Percentiles rank a stretch among this genome's conserved stretches.
phyloP scores from a whole-genome alignment of 2,113 vertebrate species.

The Leptocoma aspasia region DNA sequence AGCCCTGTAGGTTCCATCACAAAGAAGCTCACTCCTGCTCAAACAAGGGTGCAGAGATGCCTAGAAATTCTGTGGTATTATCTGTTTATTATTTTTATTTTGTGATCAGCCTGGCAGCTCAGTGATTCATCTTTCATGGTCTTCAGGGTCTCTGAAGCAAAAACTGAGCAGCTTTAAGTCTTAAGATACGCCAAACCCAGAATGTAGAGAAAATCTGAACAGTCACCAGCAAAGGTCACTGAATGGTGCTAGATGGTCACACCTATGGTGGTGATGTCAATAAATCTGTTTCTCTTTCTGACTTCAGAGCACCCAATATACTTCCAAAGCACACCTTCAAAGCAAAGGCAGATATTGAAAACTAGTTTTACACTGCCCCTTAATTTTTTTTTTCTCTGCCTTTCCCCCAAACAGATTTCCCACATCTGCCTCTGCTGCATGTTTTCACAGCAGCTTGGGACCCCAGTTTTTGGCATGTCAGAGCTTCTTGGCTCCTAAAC shows the following conservation, averaged over 20 bases:
- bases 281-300: neutral
- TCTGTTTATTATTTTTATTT: neutral
- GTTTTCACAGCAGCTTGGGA: neutral
- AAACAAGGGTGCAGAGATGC: neutral
- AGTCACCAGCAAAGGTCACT: neutral
- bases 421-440: neutral
- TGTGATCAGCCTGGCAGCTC: accelerated
- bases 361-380: accelerated
- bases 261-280: neutral
- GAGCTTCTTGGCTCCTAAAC: neutral
- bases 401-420: neutral
- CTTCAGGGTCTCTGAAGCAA: neutral
- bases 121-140: accelerated
- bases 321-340: neutral
- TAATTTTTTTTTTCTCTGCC: neutral
- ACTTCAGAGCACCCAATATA: neutral
- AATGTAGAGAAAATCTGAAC: neutral
- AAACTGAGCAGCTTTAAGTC: neutral
- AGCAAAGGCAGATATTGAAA: neutral
- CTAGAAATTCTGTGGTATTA: neutral
- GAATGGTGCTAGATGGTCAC: neutral
- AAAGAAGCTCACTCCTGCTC: neutral
- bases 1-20: neutral
- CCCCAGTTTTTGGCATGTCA: neutral
- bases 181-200: neutral